phyloP scores from a whole-genome alignment of 1,140 invertebrate species.

The Leucophenga varia region DNA sequence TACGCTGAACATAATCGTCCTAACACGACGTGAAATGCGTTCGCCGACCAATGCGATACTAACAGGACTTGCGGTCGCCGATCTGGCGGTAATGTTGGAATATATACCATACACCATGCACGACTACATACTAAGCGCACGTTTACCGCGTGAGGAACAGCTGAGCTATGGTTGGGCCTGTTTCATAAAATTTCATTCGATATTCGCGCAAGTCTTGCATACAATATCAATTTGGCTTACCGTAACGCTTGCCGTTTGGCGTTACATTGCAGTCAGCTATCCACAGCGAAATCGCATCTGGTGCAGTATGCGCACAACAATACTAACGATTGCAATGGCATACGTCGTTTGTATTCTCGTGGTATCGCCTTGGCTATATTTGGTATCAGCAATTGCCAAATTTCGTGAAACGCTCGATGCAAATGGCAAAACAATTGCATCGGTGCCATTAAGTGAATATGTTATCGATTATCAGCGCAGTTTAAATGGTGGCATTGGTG shows the following conservation, averaged over 20 bases:
- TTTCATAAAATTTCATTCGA: constrained; percentile 80
- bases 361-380: constrained; percentile 81
- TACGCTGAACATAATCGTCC: constrained; percentile 89
- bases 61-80: constrained; percentile 89
- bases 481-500: background rate
- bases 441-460: constrained; percentile 39
- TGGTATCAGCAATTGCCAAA: constrained; percentile 66
- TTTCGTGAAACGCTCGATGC: constrained; percentile 57
- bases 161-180: constrained; percentile 77
- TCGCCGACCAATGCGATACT: constrained; percentile 82
- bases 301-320: constrained; percentile 74
- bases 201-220: constrained; percentile 83
- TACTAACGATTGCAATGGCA: constrained; percentile 73
- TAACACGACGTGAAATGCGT: constrained; percentile 85
- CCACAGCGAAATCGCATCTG: constrained; percentile 76
- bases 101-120: constrained; percentile 89
- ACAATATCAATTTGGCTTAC: constrained; percentile 93
- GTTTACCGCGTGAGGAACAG: constrained; percentile 41
- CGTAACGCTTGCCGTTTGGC: constrained; percentile 87
- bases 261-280: constrained; percentile 84
- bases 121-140: constrained; percentile 65
- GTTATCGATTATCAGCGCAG: constrained; percentile 35
- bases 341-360: constrained; percentile 78
- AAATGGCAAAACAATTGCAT: constrained; percentile 53
- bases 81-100: constrained; percentile 89